Base-by-base conservation (phyloP, 2,113 vertebrate species). In the Oostethus manadensis region DNA sequence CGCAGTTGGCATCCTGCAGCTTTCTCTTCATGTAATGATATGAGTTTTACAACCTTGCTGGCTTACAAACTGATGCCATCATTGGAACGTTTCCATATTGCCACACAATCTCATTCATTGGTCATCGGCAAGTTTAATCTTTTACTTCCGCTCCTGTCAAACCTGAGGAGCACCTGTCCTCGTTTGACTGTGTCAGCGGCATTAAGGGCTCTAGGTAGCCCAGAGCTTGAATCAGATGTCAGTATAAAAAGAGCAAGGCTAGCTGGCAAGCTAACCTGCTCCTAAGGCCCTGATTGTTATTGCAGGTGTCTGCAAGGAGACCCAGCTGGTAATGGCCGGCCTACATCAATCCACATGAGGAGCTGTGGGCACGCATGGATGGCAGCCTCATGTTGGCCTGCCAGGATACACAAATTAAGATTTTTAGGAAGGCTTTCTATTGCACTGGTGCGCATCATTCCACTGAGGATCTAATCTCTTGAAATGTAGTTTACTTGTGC, bases 221-320 rank as follows among this genome's bases (percentile, higher is more conserved):
- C 56, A 62, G 61, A 43, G 48, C 49, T 50, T 8, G 64, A 73
- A 68, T 86, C 72, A 9, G 43, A 45, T 84, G 80, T 74, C 82
- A 64, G 43, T 23, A 18, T 57, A 76, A 74, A 71, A 51, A 71
- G 49, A 50, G 62, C 7, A 53, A 45, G 68, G 58, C 77, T 68
- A 72, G 63, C 58, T 42, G 35, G 66, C 60, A 26, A 16, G 64
- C 71, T 69, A 74, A 74, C 77, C 71, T 81, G 81, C 71, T 81
- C 77, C 80, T 74, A 29, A 64, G 48, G 63, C 40, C 64, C 35
- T 56, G 44, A 53, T 74, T 86, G 84, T 88, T 88, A 56, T 85
- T 84, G 76, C 84, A 88, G 84, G 86, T 86, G 86, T 33, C 29
- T 74, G 64, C 17, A 68, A 74, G 67, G 65, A 64, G 56, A 61